Base-by-base conservation (phyloP, 2,888 invertebrate genomes). In the Pseudococcus jackbeardsleyi region DNA sequence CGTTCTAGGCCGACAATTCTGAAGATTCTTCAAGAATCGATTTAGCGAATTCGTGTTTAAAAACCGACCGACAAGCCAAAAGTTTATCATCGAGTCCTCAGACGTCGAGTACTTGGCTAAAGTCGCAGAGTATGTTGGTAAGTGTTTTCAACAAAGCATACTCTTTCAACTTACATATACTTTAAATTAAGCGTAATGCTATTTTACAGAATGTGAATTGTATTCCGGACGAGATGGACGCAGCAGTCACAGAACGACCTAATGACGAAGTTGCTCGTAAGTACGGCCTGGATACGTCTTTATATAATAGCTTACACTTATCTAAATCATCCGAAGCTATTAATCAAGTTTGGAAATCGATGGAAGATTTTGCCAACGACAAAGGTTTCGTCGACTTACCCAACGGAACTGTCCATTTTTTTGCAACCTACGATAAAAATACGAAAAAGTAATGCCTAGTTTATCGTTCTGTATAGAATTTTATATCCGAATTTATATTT, bases 51-150 rank as follows among this genome's bases (percentile, higher is more conserved):
- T 42, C 68, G n/a, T 86, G 33, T 17, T 22, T 48, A 54, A 89
- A 89, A 15, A 88, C 88, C 84, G 89, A 89, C n/a, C 79, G 86
- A 72, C 64, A 86, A 77, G 86, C 64, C 8, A 86, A 88, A 79
- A 54, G 54, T 50, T 39, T 82, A 1, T 88, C 88, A 11, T 88
- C 88, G 17, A 82, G 79, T 54, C 88, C 88, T 12, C 88, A 88
- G 12, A 82, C 50, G 7, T 79, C 79, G 9, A 79, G 48, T 54
- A 84, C 85, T 1, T 90, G 90, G 90, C 68, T 90, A 82, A 89
- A 89, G 54, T 90, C 90, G 84, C 90, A 90, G 48, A 90, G 90
- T 88, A 89, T 90, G 89, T 89, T 89, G 89, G 90, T 89, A 88
- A 89, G 85, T 46, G 19, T 46, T 12, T 42, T 3, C 3, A 42